phyloP scores from a whole-genome alignment of 1,140 invertebrate genomes.

The Drosophila obscura region DNA sequence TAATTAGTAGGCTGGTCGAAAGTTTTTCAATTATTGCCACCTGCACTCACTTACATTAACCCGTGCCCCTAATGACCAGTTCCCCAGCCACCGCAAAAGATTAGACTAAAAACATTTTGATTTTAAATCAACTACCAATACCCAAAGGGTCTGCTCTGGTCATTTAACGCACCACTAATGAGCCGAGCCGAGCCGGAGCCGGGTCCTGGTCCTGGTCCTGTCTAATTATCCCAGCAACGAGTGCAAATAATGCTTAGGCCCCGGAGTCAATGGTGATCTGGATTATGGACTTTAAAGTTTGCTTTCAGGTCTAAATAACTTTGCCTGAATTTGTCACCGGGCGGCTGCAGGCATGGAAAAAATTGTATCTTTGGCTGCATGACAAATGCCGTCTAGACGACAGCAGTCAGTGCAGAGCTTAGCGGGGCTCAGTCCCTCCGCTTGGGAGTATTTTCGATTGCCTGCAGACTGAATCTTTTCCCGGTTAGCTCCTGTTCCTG shows the following conservation, averaged over 20 bases:
- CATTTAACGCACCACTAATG: slow-evolving; percentile 10
- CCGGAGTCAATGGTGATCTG: slow-evolving; percentile 50
- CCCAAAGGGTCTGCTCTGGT: slow-evolving; percentile 5
- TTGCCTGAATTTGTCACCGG: slow-evolving; percentile 6
- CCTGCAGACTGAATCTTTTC: slow-evolving; percentile 55
- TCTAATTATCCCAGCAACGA: slow-evolving; percentile 55
- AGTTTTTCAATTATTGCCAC: slow-evolving; percentile 82
- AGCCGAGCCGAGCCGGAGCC: slow-evolving; percentile 25
- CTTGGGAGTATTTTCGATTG: slow-evolving; percentile 49
- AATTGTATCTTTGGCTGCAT: slow-evolving; percentile 66
- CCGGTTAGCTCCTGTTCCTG: slow-evolving; percentile 2
- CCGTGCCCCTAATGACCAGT: slow-evolving; percentile 34
- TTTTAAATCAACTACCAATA: slow-evolving; percentile 78
- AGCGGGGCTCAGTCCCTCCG: slow-evolving; percentile 44
- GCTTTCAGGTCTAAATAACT: slow-evolving; percentile 4
- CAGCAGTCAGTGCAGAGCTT: slow-evolving; percentile 37
- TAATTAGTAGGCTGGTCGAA: slow-evolving; percentile 71
- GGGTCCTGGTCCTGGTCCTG: slow-evolving; percentile 2
- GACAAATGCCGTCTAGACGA: slow-evolving; percentile 77
- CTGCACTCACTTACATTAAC: slow-evolving; percentile 48
- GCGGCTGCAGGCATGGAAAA: slow-evolving; percentile 33
- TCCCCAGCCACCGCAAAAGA: not conserved
- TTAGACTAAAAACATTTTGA: slow-evolving; percentile 52
- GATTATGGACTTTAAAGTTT: slow-evolving; percentile 56
- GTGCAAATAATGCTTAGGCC: slow-evolving; percentile 59